Conservation (phyloP, 2,888 invertebrate species). For the Troides helena region DNA sequence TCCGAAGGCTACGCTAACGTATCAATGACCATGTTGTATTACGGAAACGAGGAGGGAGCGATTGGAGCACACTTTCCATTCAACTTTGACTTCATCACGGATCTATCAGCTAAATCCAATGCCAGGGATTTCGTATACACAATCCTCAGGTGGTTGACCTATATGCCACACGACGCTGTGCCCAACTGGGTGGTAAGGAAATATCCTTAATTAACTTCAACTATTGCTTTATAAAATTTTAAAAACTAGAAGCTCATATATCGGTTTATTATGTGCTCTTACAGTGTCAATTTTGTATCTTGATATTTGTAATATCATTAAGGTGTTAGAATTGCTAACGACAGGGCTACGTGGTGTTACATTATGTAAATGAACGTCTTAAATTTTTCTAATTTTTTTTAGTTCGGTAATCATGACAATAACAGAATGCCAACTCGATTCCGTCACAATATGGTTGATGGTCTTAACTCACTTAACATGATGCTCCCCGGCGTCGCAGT, state of each 20-base stretch:
- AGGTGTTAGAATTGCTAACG: too few relatives aligned
- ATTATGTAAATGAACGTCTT: too few relatives aligned
- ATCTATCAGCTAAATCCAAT: slow-evolving; percentile 63
- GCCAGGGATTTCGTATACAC: slow-evolving; percentile 72
- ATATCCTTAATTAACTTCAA: not conserved
- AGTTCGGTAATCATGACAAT: slow-evolving; percentile 87
- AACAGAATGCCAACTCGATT: slow-evolving; percentile 82
- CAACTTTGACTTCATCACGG: slow-evolving; percentile 82
- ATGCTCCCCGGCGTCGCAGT: slow-evolving; percentile 88
- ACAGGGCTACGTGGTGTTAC: too few relatives aligned
- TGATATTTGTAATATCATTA: too few relatives aligned
- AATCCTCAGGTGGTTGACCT: slow-evolving; percentile 80
- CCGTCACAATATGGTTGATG: slow-evolving; percentile 83
- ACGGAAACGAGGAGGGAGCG: slow-evolving; percentile 68
- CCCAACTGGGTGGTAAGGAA: slow-evolving; percentile 84
- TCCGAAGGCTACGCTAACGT: slow-evolving; percentile 82
- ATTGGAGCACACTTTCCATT: slow-evolving; percentile 82
- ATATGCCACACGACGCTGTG: slow-evolving; percentile 78
- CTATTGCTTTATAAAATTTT: too few relatives aligned
- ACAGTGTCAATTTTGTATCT: too few relatives aligned
- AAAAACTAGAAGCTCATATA: too few relatives aligned
- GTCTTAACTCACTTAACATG: slow-evolving; percentile 84
- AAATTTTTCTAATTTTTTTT: slow-evolving; percentile 26
- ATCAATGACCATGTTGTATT: slow-evolving; percentile 80
- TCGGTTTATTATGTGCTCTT: too few relatives aligned